Evolutionary conservation across 1,140 invertebrate genomes (phyloP), one percentile per base, ranked within the genome.

Genomic region (Diachasmimorpha longicaudata): DNA sequence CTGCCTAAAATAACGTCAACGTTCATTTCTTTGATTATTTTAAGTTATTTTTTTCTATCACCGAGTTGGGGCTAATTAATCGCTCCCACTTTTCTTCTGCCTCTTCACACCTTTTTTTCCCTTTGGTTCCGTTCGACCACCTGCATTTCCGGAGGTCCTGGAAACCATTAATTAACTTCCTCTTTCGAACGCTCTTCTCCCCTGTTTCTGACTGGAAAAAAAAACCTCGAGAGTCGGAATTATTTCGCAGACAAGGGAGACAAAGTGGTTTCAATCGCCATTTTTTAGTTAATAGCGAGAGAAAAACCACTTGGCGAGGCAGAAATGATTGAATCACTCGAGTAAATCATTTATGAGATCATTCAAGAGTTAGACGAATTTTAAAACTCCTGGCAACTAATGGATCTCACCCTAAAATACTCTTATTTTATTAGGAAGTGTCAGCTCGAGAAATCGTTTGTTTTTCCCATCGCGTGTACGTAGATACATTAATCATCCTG

Each of bases 141-240:
- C 66, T 76, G 55, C 72, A 67, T 77, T 74, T 77, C 58, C 58
- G 58, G 58, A 63, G 58, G 58, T 25, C 13, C 58, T 23, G 31
- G 31, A 13, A 25, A 13, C 74, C 25, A 75, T 75, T 75, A 74
- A 74, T 63, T 63, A 63, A 63, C 58, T 63, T 63, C 58, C 58
- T 63, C 19, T 63, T 19, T 63, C 16, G 14, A 25, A 42, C 39
- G 39, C 11, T 10, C 39, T 13, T 25, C 11, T 23, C 23, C 13
- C 10, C 58, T 31, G 58, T 9, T 9, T 63, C 23, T 63, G 5
- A 25, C 25, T 31, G 9, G 9, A 19, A 13, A 25, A 63, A 63
- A 63, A 63, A 55, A 14, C 14, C 48, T 19, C 48, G 48, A 52
- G 48, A 52, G 48, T 19, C 16, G 16, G 48, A 52, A 19, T 52